A percentile compares a stretch with the other conserved stretches of the same genome.
phyloP scores from a whole-genome alignment of 2,888 invertebrate genomes.

The Drosophila macrothrix region DNA sequence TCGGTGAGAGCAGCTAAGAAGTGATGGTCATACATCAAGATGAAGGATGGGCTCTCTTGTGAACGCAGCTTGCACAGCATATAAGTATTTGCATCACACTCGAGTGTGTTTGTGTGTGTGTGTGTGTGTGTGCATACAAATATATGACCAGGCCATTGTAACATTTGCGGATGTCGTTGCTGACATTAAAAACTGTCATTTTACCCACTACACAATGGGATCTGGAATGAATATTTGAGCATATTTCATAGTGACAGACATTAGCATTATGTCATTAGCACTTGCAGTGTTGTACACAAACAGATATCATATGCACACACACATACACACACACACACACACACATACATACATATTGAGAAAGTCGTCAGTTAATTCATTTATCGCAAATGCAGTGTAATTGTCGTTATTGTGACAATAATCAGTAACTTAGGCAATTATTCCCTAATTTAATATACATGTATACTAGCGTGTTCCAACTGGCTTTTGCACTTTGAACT shows the following conservation, averaged over 20 bases:
- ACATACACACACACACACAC: too few species aligned
- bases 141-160: conserved; percentile 58
- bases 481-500: background rate
- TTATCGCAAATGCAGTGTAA: background rate
- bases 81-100: conserved; percentile 32
- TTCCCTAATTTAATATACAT: background rate
- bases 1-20: conserved; percentile 55
- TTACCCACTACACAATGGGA: conserved; percentile 58
- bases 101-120: conserved; percentile 2
- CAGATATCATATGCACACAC: background rate
- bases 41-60: conserved; percentile 65
- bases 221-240: conserved; percentile 61
- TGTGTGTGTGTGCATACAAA: conserved; percentile 34
- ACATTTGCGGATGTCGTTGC: conserved; percentile 65
- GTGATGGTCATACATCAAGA: conserved; percentile 77
- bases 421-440: background rate
- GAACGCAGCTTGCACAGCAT: conserved; percentile 32
- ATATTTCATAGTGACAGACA: conserved; percentile 61
- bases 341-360: background rate
- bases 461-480: background rate
- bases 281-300: conserved; percentile 7
- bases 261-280: conserved; percentile 42
- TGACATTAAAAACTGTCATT: conserved; percentile 58
- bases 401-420: background rate
- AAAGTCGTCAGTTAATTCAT: background rate